Conservation (phyloP, 2,888 invertebrate species). For the Drymonia ruficornis region DNA sequence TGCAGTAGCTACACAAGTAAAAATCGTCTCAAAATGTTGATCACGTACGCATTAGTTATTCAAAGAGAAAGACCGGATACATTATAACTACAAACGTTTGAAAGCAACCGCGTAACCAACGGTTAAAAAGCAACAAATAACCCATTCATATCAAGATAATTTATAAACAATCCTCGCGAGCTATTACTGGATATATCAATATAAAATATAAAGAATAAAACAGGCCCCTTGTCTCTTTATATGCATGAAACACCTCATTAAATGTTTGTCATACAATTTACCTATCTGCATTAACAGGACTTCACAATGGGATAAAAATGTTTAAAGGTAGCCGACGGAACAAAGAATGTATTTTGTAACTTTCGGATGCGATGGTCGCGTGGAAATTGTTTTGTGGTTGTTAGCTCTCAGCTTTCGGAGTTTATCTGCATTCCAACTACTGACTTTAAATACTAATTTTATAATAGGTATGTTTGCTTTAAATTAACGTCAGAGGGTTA, state of each 20-base stretch:
- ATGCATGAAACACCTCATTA: slow-evolving; percentile 69
- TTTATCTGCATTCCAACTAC: not conserved
- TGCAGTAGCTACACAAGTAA: slow-evolving; percentile 11
- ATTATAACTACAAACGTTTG: slow-evolving; percentile 49
- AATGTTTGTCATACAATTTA: slow-evolving; percentile 65
- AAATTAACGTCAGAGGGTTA: too few relatives aligned
- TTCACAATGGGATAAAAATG: slow-evolving; percentile 67
- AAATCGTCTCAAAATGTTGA: slow-evolving; percentile 36
- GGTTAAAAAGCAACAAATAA: slow-evolving; percentile 62
- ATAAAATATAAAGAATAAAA: slow-evolving; percentile 47
- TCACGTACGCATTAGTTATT: slow-evolving; percentile 58
- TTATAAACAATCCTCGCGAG: slow-evolving; percentile 57
- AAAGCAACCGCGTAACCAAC: slow-evolving; percentile 47
- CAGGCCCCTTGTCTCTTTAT: slow-evolving; percentile 51
- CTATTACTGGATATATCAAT: slow-evolving; percentile 51
- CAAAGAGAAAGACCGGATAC: slow-evolving; percentile 61
- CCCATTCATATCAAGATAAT: slow-evolving; percentile 58
- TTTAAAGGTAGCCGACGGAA: slow-evolving; percentile 59
- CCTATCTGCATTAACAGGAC: slow-evolving; percentile 52
- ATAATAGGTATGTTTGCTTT: too few relatives aligned
- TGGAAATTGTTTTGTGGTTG: slow-evolving; percentile 18
- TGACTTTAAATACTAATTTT: too few relatives aligned
- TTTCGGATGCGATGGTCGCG: slow-evolving; percentile 24
- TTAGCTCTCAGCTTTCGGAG: not conserved
- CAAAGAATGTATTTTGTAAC: slow-evolving; percentile 25